phyloP scores from a whole-genome alignment of 2,797 vertebrate genomes.

The Cynopterus sphinx region DNA sequence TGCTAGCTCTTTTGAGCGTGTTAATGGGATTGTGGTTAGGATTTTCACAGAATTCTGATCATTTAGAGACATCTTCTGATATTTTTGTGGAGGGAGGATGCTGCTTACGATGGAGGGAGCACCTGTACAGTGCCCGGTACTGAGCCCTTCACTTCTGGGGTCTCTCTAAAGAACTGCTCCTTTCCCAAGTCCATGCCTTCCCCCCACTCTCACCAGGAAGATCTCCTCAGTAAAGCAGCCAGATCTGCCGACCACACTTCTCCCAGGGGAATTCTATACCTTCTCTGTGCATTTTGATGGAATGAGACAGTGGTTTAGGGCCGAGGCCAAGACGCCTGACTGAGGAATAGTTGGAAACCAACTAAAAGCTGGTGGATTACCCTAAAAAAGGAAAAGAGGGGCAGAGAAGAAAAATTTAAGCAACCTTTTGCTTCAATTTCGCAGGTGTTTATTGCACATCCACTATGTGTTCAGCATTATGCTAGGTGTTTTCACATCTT shows the following conservation, averaged over 20 bases:
- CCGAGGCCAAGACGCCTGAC: not conserved
- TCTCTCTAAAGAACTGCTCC: not conserved
- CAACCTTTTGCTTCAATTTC: not conserved
- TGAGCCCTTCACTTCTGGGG: not conserved
- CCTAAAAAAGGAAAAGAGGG: not conserved
- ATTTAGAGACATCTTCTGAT: not conserved
- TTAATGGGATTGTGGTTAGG: not conserved
- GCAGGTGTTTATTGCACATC: not conserved
- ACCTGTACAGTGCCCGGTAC: rapidly evolving
- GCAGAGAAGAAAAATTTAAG: not conserved
- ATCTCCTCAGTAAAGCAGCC: not conserved
- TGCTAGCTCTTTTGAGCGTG: not conserved
- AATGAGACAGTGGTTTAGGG: not conserved
- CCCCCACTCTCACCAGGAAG: not conserved
- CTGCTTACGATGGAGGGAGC: not conserved
- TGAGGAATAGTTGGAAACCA: not conserved
- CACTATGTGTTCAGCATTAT: not conserved
- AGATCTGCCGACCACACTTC: not conserved
- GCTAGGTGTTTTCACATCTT: not conserved
- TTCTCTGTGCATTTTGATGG: not conserved
- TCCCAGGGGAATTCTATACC: not conserved
- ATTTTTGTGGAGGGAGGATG: not conserved
- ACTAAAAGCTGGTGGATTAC: not conserved
- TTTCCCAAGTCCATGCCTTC: not conserved
- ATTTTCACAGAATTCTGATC: not conserved